Base-by-base conservation (phyloP, 1,140 invertebrate species). In the Trachymyrmex septentrionalis region DNA sequence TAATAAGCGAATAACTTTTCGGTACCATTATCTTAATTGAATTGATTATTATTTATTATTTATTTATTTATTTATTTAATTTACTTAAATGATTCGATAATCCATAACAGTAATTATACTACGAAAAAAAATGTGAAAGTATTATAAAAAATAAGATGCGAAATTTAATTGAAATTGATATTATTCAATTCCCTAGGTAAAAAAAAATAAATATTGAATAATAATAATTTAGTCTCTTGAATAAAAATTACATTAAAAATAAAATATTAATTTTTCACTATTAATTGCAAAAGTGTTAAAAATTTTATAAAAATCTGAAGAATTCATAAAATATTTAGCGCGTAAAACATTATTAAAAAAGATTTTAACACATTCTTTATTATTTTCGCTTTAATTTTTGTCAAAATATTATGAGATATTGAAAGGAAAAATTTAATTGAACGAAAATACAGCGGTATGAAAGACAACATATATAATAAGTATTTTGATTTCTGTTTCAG, bases 401-500 rank as follows among this genome's bases (percentile, higher is more conserved):
- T 66, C 0, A 30, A 14, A 34, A 75, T 57, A 14, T 57, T 64
- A 57, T 19, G 2, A 55, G 5, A 34, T 34, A 14, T 34, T 21
- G 63, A 19, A 75, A 75, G 4, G 10, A 38, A 7, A 76, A 57
- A 44, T 59, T 75, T 63, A 77, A 63, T 30, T 59, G n/a, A 77
- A 63, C 1, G 21, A 63, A 63, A 6, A 63, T 44, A 77, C 0
- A 72, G 19, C 4, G 50, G 4, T 5, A 2, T 55, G 27, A 7
- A 21, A 48, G 69, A 5, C 12, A 55, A 57, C 0, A 0, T 14
- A 0, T 38, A 64, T 57, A 71, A 21, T 9, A 16, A 38, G 34
- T 24, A 61, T 66, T 24, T 82, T 71, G 67, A 75, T 64, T 91
- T 64, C 53, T 34, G 84, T 89, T 91, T 0, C 71, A 95, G 94